Base-by-base conservation (phyloP, 2,888 invertebrate genomes). In the Pinctada fucata region DNA sequence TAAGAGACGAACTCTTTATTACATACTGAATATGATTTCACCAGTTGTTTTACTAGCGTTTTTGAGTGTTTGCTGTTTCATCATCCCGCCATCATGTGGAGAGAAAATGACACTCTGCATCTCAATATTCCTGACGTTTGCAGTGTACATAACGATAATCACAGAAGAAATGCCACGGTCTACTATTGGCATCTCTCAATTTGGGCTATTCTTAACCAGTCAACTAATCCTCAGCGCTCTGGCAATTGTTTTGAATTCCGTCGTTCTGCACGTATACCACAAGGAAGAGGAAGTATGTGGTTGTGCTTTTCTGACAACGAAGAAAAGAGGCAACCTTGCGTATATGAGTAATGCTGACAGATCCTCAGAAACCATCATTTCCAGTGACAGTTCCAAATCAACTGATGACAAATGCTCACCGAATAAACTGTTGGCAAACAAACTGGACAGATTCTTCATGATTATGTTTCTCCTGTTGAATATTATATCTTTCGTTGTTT, bases 81-180 rank as follows among this genome's bases (percentile, higher is more conserved):
- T 75, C 10, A 10, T 75, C 13, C 75, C 75, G 5, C 51, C 68
- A 31, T 66, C 51, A 52, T 52, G 50, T 47, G 75, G 75, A 10
- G 75, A 75, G 13, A 75, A 75, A 51, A 51, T 75, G 45, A 58
- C 52, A 8, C 51, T 75, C 52, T 31, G 67, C 10, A 75, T 75
- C 67, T 49, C 67, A 5, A 75, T 75, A 66, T 75, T 75, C 47
- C 52, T 75, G 5, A 75, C 75, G 3, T 75, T 75, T 67, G 75
- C 75, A 3, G 75, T 75, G 6, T 75, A 67, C 48, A 66, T 75
- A 47, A 75, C 51, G 13, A 45, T 75, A n/a, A 75, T 75, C 3
- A 66, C 50, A 47, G 66, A 66, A 8, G 49, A 10, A 5, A 45
- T 75, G 31, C 75, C 75, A 3, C 50, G 48, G 45, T 75, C 75